These are phyloP conservation scores for Macrotrachela quadricornifera DNA, from an alignment of 1,140 invertebrate genomes.

Conservation along the genomic window DNA sequence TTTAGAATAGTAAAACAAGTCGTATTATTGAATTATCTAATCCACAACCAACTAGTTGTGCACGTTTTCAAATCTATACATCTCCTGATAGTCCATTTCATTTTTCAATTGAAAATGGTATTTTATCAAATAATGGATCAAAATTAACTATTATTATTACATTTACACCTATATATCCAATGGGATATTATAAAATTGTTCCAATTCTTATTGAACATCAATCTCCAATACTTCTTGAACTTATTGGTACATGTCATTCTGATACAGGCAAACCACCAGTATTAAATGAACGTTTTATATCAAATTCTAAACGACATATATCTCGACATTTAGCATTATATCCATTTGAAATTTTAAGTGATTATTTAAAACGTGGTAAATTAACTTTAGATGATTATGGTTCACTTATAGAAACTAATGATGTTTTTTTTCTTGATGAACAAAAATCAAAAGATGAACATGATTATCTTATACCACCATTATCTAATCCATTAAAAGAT, in stretches of 20 bases:
- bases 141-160: constrained; percentile 16
- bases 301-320: neutral
- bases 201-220: constrained; percentile 25
- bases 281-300: constrained; percentile 12
- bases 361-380: too few species aligned
- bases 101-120: too few species aligned
- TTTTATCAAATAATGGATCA: neutral
- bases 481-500: neutral
- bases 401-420: neutral
- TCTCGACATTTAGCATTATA: too few species aligned
- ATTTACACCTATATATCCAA: constrained; percentile 23
- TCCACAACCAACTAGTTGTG: neutral
- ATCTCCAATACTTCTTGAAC: constrained; percentile 23
- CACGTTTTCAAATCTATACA: neutral
- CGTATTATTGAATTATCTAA: too few species aligned
- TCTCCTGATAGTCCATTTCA: too few species aligned
- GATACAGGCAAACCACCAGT: constrained; percentile 24
- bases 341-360: neutral
- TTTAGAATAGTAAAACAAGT: too few species aligned
- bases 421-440: neutral
- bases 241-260: constrained; percentile 27
- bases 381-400: too few species aligned
- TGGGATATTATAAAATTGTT: constrained; percentile 23
- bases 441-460: neutral
- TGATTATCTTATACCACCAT: neutral